phyloP scores from a whole-genome alignment of 2,888 invertebrate species.

The Ophion obscuratus region DNA sequence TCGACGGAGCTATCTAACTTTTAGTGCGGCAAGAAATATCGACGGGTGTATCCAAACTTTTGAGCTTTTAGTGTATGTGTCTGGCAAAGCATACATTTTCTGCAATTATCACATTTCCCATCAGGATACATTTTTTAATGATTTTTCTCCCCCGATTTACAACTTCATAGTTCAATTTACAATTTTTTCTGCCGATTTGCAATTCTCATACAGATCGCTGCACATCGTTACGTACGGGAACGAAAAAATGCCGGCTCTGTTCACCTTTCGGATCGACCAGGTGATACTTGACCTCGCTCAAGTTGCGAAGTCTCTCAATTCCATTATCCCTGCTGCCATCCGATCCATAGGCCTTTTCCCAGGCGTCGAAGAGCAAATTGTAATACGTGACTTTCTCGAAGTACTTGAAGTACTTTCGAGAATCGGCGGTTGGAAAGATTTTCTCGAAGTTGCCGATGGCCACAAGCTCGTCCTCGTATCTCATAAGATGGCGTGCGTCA shows the following conservation, averaged over 20 bases:
- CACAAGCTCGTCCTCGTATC: conserved; percentile 94
- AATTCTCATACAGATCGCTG: neutral
- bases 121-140: neutral
- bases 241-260: neutral
- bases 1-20: no score
- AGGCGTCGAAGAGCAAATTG: conserved; percentile 95
- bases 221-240: conserved; percentile 12
- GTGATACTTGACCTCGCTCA: conserved; percentile 83
- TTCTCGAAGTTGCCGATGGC: conserved; percentile 88
- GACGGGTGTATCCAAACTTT: no score
- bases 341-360: conserved; percentile 90
- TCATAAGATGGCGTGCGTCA: conserved; percentile 93
- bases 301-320: conserved; percentile 75
- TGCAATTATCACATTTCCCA: neutral
- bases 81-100: no score
- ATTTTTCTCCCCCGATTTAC: neutral
- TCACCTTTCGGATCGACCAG: conserved; percentile 64
- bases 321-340: conserved; percentile 86
- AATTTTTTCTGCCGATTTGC: conserved; percentile 2
- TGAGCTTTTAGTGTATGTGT: no score
- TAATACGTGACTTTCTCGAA: conserved; percentile 94
- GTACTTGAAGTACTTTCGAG: conserved; percentile 92
- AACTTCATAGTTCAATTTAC: neutral
- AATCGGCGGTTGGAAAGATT: conserved; percentile 92
- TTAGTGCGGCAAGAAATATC: no score